Evolutionary conservation across 2,113 vertebrate species (phyloP).

Genomic region (Asarcornis scutulata): DNA sequence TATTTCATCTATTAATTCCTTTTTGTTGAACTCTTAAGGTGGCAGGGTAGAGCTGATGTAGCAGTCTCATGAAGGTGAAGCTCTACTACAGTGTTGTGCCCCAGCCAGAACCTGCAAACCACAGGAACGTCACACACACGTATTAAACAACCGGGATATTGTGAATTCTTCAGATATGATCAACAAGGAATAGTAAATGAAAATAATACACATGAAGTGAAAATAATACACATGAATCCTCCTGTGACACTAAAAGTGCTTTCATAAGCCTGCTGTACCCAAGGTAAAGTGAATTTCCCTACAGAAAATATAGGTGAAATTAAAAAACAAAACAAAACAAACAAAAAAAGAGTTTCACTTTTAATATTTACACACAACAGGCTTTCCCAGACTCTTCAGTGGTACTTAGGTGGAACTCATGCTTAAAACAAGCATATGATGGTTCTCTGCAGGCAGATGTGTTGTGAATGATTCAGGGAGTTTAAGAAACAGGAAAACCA

Average conservation of each 20-base stretch:
- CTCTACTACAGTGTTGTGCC: not conserved
- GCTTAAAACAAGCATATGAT: not conserved
- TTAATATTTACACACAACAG: not conserved
- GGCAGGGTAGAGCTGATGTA: not conserved
- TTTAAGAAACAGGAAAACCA: not conserved
- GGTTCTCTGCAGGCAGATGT: not conserved
- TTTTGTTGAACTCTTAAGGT: not conserved
- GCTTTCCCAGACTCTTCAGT: not conserved
- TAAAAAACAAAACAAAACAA: not conserved
- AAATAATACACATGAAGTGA: not conserved
- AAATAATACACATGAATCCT: not conserved
- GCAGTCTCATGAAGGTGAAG: not conserved
- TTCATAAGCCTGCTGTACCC: not conserved
- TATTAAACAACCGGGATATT: not conserved
- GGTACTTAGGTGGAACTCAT: not conserved
- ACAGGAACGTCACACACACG: accelerated
- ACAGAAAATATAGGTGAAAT: not conserved
- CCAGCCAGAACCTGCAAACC: not conserved
- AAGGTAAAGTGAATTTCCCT: not conserved
- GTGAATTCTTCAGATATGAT: not conserved
- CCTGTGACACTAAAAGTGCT: not conserved
- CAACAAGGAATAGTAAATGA: not conserved
- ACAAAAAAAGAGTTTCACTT: not conserved
- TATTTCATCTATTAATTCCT: not conserved
- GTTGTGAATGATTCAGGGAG: not conserved